A percentile compares a stretch with the other conserved stretches of the same genome.
phyloP scores from a whole-genome alignment of 2,888 invertebrate genomes.

The Herminia tarsipennalis region DNA sequence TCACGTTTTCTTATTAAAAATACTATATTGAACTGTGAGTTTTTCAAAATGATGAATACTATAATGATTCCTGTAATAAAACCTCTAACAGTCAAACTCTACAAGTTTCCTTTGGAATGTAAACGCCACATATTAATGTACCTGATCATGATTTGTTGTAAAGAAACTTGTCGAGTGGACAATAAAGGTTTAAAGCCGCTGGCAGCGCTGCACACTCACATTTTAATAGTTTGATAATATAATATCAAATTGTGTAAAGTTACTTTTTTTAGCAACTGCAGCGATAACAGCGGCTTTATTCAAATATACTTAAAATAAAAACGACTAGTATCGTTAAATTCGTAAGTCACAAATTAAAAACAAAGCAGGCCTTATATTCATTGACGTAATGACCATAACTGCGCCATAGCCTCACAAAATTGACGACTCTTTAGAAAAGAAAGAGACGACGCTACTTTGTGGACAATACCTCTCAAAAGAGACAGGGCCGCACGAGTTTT shows the following conservation, averaged over 20 bases:
- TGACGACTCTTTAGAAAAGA: too few relatives aligned
- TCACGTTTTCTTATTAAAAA: too few relatives aligned
- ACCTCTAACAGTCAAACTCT: conserved; percentile 23
- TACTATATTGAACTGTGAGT: conserved; percentile 38
- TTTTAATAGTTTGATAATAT: conserved; percentile 23
- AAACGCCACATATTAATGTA: conserved; percentile 27
- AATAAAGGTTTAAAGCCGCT: conserved; percentile 23
- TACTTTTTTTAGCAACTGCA: conserved; percentile 7
- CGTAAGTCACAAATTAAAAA: conserved; percentile 36
- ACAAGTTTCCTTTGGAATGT: conserved; percentile 20
- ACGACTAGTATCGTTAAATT: conserved; percentile 13
- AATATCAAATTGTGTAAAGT: conserved; percentile 7
- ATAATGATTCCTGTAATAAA: conserved; percentile 32
- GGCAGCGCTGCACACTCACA: conserved; percentile 12
- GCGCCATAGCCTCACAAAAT: too few relatives aligned
- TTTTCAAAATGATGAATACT: conserved; percentile 19
- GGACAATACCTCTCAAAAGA: too few relatives aligned
- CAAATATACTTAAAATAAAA: conserved; percentile 12
- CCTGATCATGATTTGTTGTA: conserved; percentile 32
- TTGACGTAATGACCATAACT: too few relatives aligned
- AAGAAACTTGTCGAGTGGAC: conserved; percentile 29
- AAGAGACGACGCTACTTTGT: too few relatives aligned
- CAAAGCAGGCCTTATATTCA: conserved; percentile 43
- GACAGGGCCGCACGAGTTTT: too few relatives aligned
- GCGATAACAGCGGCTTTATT: conserved; percentile 24